phyloP scores from a whole-genome alignment of 2,888 invertebrate species.

The Tolmerus cingulatus region DNA sequence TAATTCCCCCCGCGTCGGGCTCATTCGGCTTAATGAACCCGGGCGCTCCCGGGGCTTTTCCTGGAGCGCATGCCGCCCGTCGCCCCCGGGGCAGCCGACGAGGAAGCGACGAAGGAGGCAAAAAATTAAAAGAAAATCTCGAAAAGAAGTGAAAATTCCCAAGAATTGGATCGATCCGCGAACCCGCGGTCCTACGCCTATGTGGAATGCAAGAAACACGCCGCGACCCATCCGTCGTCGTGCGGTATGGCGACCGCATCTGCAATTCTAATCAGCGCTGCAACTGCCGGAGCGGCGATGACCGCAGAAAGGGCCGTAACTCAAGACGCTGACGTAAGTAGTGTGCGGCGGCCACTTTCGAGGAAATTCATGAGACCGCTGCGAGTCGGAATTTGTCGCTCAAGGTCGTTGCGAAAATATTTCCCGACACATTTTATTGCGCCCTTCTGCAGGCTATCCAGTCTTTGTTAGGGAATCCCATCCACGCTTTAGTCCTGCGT shows the following conservation, averaged over 20 bases:
- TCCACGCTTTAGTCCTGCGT: too few relatives aligned
- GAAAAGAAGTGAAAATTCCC: not conserved
- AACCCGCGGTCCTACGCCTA: not conserved
- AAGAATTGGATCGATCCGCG: not conserved
- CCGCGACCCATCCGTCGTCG: not conserved
- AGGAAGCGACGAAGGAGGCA: not conserved
- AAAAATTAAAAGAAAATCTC: not conserved
- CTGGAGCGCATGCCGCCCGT: not conserved
- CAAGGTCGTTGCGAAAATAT: not conserved
- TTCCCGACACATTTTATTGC: not conserved
- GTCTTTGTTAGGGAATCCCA: not conserved
- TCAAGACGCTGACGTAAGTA: not conserved
- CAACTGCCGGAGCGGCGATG: not conserved
- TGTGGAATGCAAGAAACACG: not conserved
- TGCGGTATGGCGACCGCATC: not conserved
- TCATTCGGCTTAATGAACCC: not conserved
- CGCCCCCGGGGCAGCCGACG: not conserved
- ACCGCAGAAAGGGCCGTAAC: not conserved
- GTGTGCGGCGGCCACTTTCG: not conserved
- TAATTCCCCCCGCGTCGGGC: not conserved
- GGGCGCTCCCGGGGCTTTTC: not conserved
- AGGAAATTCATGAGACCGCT: not conserved
- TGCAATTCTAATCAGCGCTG: constrained; percentile 4
- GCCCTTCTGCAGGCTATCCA: not conserved
- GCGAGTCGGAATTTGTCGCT: not conserved